These are phyloP conservation scores for Aricia artaxerxes DNA, from an alignment of 2,888 invertebrate genomes.

Conservation along the genomic window DNA sequence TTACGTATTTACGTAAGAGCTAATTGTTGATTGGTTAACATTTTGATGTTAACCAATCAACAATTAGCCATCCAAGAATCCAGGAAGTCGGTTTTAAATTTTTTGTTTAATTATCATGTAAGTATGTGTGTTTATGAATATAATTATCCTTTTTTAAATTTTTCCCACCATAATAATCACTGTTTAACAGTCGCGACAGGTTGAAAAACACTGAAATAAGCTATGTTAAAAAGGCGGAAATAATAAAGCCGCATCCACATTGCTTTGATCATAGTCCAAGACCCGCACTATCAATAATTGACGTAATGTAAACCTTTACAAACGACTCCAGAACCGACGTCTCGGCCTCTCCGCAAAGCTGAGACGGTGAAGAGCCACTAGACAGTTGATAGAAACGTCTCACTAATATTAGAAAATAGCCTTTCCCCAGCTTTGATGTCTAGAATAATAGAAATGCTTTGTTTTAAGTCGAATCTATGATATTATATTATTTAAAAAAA, in stretches of 20 bases:
- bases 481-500: no score
- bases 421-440: neutral
- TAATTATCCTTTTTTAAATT: no score
- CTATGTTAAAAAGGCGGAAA: neutral
- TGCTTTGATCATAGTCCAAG: neutral
- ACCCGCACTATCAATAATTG: conserved; percentile 24
- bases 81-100: no score
- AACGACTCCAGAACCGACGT: conserved; percentile 11
- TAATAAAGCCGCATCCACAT: neutral
- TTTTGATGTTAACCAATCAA: no score
- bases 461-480: no score
- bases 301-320: conserved; percentile 17
- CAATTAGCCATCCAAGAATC: no score
- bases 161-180: no score
- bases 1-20: neutral
- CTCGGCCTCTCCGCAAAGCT: neutral
- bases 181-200: no score
- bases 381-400: neutral
- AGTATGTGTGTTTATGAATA: no score
- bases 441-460: neutral
- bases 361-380: neutral
- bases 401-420: neutral
- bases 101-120: no score
- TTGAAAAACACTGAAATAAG: no score
- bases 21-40: no score